Evolutionary conservation across 2,888 invertebrate genomes (phyloP).

Genomic region (Myopa tessellatipennis): DNA sequence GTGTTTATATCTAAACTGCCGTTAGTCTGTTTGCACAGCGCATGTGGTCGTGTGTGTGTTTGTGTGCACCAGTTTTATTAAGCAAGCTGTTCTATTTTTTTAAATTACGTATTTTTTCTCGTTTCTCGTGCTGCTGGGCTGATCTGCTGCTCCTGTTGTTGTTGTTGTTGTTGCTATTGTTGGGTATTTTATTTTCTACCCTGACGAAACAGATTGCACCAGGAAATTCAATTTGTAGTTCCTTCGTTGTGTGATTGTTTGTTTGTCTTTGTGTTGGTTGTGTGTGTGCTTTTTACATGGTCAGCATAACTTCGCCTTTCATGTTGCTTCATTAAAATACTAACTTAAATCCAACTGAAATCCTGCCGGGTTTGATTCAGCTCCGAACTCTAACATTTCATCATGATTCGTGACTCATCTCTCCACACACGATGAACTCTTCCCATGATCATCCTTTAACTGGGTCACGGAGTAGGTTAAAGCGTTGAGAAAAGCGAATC

Average conservation of each 20-base stretch:
- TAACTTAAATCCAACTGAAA: too few relatives aligned
- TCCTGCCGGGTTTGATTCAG: too few relatives aligned
- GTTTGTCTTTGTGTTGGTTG: background rate
- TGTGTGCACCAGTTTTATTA: background rate
- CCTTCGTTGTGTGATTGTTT: background rate
- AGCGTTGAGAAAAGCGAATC: background rate
- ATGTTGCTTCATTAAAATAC: background rate
- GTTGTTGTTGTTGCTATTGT: background rate
- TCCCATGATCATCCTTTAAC: background rate
- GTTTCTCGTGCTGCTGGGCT: constrained; percentile 7
- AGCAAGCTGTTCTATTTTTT: too few relatives aligned
- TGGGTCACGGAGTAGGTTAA: constrained; percentile 3
- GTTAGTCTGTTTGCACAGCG: constrained; percentile 6
- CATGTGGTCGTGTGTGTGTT: constrained; percentile 11
- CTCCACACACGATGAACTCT: too few relatives aligned
- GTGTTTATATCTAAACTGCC: constrained; percentile 2
- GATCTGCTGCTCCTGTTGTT: too few relatives aligned
- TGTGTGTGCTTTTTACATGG: background rate
- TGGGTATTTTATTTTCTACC: background rate
- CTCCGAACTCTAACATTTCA: too few relatives aligned
- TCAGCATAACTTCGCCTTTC: background rate
- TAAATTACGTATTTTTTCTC: background rate
- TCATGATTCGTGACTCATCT: too few relatives aligned
- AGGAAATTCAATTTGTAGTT: constrained; percentile 7
- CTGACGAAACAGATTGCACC: background rate